phyloP scores from a whole-genome alignment of 2,888 invertebrate species.

The Zhuqinia jingwanae region DNA sequence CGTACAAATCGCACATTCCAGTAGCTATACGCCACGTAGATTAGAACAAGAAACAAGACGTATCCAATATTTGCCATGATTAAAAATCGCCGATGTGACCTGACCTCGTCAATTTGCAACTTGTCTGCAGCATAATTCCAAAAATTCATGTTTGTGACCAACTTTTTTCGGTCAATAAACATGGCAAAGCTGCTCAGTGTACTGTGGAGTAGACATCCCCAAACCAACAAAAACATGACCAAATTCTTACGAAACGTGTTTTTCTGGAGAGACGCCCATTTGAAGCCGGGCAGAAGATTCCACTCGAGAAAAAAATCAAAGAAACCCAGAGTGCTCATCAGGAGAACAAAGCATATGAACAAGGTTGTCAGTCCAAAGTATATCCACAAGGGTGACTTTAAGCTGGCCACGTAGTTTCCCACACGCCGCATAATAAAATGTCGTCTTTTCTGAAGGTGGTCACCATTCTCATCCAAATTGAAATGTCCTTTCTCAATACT shows the following conservation, averaged over 20 bases:
- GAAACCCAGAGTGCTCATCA: slow-evolving; percentile 74
- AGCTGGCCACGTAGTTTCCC: slow-evolving; percentile 28
- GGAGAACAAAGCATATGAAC: slow-evolving; percentile 60
- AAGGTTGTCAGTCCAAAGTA: slow-evolving; percentile 74
- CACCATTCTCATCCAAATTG: no score
- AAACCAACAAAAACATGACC: slow-evolving; percentile 77
- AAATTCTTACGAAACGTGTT: slow-evolving; percentile 73
- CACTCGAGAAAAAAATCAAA: slow-evolving; percentile 73
- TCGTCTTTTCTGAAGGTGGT: no score
- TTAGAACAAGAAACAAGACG: slow-evolving; percentile 67
- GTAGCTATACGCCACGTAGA: slow-evolving; percentile 66
- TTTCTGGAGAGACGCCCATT: slow-evolving; percentile 67
- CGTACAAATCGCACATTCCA: slow-evolving; percentile 46
- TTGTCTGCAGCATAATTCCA: slow-evolving; percentile 74
- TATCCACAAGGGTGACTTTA: slow-evolving; percentile 68
- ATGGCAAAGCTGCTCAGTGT: slow-evolving; percentile 73
- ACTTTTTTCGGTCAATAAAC: slow-evolving; percentile 65
- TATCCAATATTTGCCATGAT: slow-evolving; percentile 70
- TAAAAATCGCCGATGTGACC: slow-evolving; percentile 69
- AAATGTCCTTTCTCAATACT: no score
- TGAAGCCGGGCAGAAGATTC: neutral
- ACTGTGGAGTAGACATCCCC: slow-evolving; percentile 77
- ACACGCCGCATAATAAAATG: no score
- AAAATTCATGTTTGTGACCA: slow-evolving; percentile 74
- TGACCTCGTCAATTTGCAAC: slow-evolving; percentile 66